A percentile compares a stretch with the other conserved stretches of the same genome.
Conservation (phyloP, 2,113 vertebrate genomes). For the Cinclus mexicanus region DNA sequence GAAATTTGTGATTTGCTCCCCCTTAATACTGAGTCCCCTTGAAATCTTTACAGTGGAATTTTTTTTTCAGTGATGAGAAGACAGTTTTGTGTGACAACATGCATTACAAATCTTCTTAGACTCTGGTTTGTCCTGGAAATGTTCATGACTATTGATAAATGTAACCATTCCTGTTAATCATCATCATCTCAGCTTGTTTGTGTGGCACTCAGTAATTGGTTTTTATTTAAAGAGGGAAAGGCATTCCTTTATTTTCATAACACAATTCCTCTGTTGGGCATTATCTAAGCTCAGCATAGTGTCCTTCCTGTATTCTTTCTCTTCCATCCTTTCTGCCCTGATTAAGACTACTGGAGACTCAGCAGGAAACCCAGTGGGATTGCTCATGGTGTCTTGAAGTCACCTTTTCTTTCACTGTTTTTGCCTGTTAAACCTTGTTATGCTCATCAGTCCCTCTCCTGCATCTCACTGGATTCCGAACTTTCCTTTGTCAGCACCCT, state of each 20-base stretch:
- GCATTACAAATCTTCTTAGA: background rate
- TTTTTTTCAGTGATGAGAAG: background rate
- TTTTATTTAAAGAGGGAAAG: background rate
- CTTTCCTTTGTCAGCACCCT: background rate
- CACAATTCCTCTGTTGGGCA: background rate
- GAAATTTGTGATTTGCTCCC: background rate
- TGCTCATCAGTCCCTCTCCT: background rate
- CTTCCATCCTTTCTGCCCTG: background rate
- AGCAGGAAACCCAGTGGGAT: background rate
- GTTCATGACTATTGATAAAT: background rate
- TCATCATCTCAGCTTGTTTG: background rate
- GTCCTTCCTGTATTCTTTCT: background rate
- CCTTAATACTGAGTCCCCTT: background rate
- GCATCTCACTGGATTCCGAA: background rate
- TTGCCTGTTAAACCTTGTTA: background rate
- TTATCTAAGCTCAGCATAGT: background rate
- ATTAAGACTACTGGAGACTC: conserved; percentile 13
- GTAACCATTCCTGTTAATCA: background rate
- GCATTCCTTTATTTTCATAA: background rate
- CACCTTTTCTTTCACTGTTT: background rate
- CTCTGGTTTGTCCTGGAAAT: background rate
- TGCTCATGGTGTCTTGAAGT: background rate
- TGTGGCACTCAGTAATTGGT: background rate
- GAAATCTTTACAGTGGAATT: background rate
- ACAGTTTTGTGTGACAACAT: background rate